Evolutionary conservation across 2,888 invertebrate genomes (phyloP).

Genomic region (Acanthococcus lagerstroemiae): DNA sequence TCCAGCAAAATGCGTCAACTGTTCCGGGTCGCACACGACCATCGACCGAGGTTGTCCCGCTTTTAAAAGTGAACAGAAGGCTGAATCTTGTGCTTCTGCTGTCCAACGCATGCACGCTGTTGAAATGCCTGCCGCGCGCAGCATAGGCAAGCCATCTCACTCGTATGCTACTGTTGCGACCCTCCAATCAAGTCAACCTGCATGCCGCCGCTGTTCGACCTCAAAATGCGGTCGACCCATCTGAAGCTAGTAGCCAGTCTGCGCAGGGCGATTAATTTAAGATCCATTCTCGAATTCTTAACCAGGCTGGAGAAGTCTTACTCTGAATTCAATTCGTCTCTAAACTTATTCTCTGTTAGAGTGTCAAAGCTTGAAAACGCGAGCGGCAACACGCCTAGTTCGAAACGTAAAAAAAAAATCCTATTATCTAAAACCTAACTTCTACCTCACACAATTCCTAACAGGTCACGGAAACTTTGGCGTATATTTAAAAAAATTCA

Average conservation of each 20-base stretch:
- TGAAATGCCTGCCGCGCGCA: neutral
- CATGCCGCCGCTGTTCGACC: neutral
- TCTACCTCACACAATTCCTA: no score
- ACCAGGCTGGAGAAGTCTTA: neutral
- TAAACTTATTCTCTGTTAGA: neutral
- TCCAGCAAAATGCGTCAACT: neutral
- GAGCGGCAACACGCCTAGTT: neutral
- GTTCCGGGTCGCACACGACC: neutral
- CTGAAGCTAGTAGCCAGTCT: neutral
- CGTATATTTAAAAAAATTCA: no score
- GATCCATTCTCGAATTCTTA: neutral
- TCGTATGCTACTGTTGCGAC: neutral
- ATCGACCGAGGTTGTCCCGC: neutral
- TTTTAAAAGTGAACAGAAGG: neutral
- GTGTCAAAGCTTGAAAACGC: neutral
- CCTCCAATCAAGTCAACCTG: no score
- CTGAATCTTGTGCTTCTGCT: neutral
- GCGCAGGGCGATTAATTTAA: neutral
- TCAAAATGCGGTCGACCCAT: neutral
- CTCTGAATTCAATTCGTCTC: neutral
- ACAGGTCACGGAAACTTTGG: no score
- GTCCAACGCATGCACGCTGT: neutral
- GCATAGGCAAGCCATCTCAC: no score
- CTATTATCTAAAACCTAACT: no score
- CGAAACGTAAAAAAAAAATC: no score